Conservation (phyloP, 37 sponge, comb jelly and placozoan genomes). For the Theonella swinhoei region DNA sequence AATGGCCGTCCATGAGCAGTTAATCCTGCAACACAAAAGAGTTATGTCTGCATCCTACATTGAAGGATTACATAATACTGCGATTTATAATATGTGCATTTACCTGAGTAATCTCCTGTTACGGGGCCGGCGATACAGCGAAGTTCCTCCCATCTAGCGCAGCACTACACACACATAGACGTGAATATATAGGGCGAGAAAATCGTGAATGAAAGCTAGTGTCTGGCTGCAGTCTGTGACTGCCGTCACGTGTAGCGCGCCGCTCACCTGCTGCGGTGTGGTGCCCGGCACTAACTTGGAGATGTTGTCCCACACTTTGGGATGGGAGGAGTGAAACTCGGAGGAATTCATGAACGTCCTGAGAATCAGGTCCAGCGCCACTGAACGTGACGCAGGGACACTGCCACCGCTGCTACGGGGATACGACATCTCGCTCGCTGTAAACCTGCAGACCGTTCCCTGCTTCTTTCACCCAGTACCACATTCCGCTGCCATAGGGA, state of each 20-base stretch:
- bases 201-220: not conserved
- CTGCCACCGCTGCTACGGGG: not conserved
- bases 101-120: slow-evolving; percentile 33
- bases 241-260: not conserved
- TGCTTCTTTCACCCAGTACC: no score
- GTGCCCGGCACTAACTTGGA: slow-evolving; percentile 75
- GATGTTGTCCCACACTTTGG: slow-evolving; percentile 69
- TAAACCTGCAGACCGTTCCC: no score
- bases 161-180: slow-evolving; percentile 45
- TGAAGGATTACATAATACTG: no score
- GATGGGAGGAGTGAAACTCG: slow-evolving; percentile 44
- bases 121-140: not conserved
- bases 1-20: slow-evolving; percentile 74
- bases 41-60: no score
- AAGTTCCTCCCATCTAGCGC: slow-evolving; percentile 79
- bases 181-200: not conserved
- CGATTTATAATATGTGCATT: no score
- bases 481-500: not conserved
- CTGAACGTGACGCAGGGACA: slow-evolving; percentile 47
- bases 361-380: slow-evolving; percentile 79
- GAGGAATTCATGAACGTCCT: slow-evolving; percentile 78
- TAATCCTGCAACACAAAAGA: no score
- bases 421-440: not conserved
- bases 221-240: not conserved
- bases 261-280: slow-evolving; percentile 70